Base-by-base conservation (phyloP, 2,888 invertebrate species). In the Temnothorax rugatulus region DNA sequence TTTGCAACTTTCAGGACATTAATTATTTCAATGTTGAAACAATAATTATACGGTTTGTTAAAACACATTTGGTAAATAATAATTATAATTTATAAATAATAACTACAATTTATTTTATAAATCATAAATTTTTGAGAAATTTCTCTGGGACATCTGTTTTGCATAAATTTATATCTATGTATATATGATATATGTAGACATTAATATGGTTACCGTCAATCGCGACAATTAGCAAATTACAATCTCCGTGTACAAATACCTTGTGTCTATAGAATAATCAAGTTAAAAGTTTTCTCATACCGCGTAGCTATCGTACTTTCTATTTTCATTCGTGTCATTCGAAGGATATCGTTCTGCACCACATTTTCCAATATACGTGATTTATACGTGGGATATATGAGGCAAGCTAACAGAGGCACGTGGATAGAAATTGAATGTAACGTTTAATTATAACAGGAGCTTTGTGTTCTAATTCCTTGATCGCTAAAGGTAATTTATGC, bases 221-320 rank as follows among this genome's bases (percentile, higher is more conserved):
- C n/a, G 34, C 7, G 34, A 52, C 15, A 54, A 41, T 73, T 73
- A 41, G 11, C 9, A 18, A 25, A 57, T 73, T 52, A 41, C 21
- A 54, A 38, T 71, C 71, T 57, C 29, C 18, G 11, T 68, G 25
- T 47, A 47, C 11, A 47, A 29, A 68, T 47, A 66, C 1, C 47
- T 29, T 50, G 66, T 66, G 18, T 66, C 18, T 50, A 68, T 47
- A 68, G 18, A 68, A 50, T 29, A 68, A 29, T 68, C 29, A 29
- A 18, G 18, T 50, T 68, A 68, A 68, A 47, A 68, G 44, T 68
- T 47, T 25, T 18, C 25, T 50, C 47, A 3, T 47, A 18, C 29
- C 15, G 9, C 41, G 7, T 1, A 0, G 41, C 44, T 8, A 25
- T 44, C 8, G 41, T 3, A 13, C 47, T 68, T 47, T 68, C 50